A percentile compares a stretch with the other conserved stretches of the same genome.
Conservation (phyloP, 2,888 invertebrate genomes). For the Stenurella melanura region DNA sequence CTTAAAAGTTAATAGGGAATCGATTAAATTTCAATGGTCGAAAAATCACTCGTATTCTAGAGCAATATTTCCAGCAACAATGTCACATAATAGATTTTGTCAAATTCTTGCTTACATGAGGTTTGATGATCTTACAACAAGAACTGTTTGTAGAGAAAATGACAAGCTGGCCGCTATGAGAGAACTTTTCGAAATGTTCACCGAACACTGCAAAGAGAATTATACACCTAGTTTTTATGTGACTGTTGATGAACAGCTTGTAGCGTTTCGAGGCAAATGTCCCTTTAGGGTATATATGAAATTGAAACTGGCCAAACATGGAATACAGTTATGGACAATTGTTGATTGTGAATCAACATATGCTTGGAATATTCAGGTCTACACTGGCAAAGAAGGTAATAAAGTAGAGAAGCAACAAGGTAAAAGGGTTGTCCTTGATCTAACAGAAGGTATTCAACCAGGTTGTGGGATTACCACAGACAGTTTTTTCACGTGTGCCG, state of each 20-base stretch:
- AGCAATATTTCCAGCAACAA: not conserved
- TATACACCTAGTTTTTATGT: too few relatives aligned
- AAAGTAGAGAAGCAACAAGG: not conserved
- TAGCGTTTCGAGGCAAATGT: too few relatives aligned
- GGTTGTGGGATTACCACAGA: too few relatives aligned
- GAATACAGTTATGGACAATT: not conserved
- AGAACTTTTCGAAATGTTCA: not conserved
- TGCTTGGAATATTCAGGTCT: not conserved
- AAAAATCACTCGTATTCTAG: too few relatives aligned
- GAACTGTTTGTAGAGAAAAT: not conserved
- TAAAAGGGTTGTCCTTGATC: not conserved
- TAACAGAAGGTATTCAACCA: too few relatives aligned
- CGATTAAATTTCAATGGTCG: not conserved
- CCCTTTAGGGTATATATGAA: not conserved
- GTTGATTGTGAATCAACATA: conserved; percentile 1
- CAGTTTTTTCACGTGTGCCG: not conserved
- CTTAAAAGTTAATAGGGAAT: not conserved
- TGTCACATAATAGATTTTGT: not conserved
- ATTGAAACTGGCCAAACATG: not conserved
- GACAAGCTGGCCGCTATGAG: not conserved
- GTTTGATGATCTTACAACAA: conserved; percentile 6
- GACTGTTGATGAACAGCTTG: too few relatives aligned
- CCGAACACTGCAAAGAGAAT: too few relatives aligned
- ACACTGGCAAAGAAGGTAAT: not conserved
- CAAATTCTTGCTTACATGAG: conserved; percentile 3